Evolutionary conservation across 2,113 vertebrate species (phyloP), one percentile per base, ranked within the genome.

Genomic region (Equus quagga): DNA sequence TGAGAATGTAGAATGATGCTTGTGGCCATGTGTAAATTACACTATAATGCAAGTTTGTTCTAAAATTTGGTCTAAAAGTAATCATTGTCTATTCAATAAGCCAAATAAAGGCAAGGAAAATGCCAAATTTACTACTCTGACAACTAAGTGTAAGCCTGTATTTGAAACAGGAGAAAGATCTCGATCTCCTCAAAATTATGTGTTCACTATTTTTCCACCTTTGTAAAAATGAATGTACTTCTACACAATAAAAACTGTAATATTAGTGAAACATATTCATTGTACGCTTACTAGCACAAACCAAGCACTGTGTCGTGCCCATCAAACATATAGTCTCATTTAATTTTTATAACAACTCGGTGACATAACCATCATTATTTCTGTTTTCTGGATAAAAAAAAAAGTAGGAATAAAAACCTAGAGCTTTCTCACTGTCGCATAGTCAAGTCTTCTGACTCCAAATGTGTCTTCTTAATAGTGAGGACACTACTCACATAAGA

Each of bases 81-180:
- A 95, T 70, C 6, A 58, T 62, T 78, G 93, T 15, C 19, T 51
- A 93, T 80, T 76, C 41, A 89, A 62, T 92, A 96, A 51, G n/a
- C 23, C 79, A 96, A 89, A 82, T 36, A 79, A 91, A 81, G 41
- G 36, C 2, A 67, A 82, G 26, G 23, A 86, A 97, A 94, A 88
- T 49, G 33, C 6, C 56, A 89, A 79, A 65, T 60, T n/a, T 58
- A 85, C 49, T 89, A 24, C 73, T 94, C 41, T 72, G 10, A 75
- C 5, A 58, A 36, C 1, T 17, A 90, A 93, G 84, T 3, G 2
- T 70, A 79, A 60, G 8, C 13, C 19, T 92, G 0, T 51, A 14
- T 56, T 81, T 96, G 67, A 80, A 91, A 91, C 9, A 80, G n/a
- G 31, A 73, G 67, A 88, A 83, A 62, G 6, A 81, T 19, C 95